Evolutionary conservation across 2,113 vertebrate species (phyloP).

Genomic region (Pterophyllum scalare): DNA sequence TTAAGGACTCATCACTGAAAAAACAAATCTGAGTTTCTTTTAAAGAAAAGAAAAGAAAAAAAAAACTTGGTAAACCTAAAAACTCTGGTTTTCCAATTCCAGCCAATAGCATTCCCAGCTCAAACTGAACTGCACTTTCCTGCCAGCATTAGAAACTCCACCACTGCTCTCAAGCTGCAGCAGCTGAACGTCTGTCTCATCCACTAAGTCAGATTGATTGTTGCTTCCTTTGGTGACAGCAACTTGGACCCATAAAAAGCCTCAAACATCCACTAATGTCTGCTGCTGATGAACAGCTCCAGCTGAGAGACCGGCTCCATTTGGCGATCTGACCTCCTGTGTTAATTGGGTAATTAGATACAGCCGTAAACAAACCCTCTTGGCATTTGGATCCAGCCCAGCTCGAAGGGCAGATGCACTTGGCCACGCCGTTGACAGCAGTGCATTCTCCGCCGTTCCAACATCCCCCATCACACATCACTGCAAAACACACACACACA

Average conservation of each 20-base stretch:
- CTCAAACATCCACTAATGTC: not conserved
- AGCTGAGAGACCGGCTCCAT: constrained; percentile 22
- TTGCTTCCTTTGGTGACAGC: not conserved
- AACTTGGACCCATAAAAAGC: not conserved
- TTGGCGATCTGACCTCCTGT: constrained; percentile 34
- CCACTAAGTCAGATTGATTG: not conserved
- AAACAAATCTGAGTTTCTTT: not conserved
- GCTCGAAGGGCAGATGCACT: constrained; percentile 86
- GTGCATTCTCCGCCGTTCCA: constrained; percentile 88
- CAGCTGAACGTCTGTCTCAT: not conserved
- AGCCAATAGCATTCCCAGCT: not conserved
- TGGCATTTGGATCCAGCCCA: constrained; percentile 89
- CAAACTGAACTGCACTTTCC: not conserved
- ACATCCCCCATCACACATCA: constrained; percentile 87
- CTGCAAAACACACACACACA: constrained; percentile 63
- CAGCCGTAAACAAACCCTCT: constrained; percentile 78
- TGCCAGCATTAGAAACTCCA: not conserved
- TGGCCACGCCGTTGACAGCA: constrained; percentile 83
- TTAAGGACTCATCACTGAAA: not conserved
- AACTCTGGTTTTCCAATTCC: not conserved
- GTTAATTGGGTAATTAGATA: constrained; percentile 27
- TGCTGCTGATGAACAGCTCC: constrained; percentile 3
- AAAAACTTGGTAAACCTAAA: not conserved
- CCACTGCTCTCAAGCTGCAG: not conserved
- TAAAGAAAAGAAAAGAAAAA: not conserved